Percentiles rank a stretch among this genome's conserved stretches.
Evolutionary conservation across 2,113 vertebrate genomes (phyloP).

Genomic region (Cryptotis parvus): DNA sequence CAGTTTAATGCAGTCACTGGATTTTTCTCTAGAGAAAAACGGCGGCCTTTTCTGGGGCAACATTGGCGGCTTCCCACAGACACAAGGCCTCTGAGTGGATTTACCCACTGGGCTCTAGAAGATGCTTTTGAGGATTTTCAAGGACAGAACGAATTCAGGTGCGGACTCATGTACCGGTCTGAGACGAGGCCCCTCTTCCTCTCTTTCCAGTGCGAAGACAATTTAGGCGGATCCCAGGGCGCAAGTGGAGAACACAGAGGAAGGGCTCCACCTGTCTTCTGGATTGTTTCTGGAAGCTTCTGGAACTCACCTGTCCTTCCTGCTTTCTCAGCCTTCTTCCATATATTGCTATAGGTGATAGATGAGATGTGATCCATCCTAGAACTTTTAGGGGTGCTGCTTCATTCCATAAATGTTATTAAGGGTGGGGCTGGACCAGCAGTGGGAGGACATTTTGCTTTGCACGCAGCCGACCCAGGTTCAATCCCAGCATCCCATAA

Average conservation of each 20-base stretch:
- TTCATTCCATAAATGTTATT: no score
- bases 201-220: background rate
- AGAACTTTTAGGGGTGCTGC: no score
- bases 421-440: no score
- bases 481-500: no score
- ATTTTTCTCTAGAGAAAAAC: slow-evolving; percentile 77
- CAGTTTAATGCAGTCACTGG: slow-evolving; percentile 79
- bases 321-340: background rate
- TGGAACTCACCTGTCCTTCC: background rate
- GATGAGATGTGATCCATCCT: no score
- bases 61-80: background rate
- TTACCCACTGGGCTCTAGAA: background rate
- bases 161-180: background rate
- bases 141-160: background rate
- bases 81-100: background rate
- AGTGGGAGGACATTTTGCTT: no score
- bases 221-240: background rate
- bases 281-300: background rate
- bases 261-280: background rate
- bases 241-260: background rate
- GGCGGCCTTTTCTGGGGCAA: slow-evolving; percentile 73
- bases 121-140: background rate
- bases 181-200: background rate
- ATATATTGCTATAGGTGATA: no score
- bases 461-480: no score